Percentiles rank a stretch among this genome's conserved stretches.
phyloP scores from a whole-genome alignment of 2,888 invertebrate genomes.

The Erpobdella octoculata region DNA sequence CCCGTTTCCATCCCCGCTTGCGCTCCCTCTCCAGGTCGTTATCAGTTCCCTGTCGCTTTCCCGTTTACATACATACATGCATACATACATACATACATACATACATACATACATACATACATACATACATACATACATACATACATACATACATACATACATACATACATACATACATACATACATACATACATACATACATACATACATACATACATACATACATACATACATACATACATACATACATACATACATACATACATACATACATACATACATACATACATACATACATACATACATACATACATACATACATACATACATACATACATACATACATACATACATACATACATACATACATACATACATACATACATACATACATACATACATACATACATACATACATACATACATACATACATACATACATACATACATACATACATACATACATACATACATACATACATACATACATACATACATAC shows the following conservation, averaged over 20 bases:
- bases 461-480: background rate
- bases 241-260: constrained; percentile 9
- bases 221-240: constrained; percentile 12
- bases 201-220: no score
- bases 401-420: background rate
- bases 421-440: constrained; percentile 19
- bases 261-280: constrained; percentile 2
- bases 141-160: no score
- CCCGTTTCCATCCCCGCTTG: no score
- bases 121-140: no score
- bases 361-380: background rate
- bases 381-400: background rate
- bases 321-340: background rate
- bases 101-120: no score
- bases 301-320: background rate
- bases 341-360: background rate
- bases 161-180: no score
- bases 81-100: no score
- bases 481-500: background rate
- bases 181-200: no score
- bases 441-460: background rate
- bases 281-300: background rate
- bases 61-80: no score
- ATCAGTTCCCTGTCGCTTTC: no score
- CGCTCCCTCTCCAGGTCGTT: no score